Conservation (phyloP, 2,797 vertebrate genomes). For the Hirundo rustica region DNA sequence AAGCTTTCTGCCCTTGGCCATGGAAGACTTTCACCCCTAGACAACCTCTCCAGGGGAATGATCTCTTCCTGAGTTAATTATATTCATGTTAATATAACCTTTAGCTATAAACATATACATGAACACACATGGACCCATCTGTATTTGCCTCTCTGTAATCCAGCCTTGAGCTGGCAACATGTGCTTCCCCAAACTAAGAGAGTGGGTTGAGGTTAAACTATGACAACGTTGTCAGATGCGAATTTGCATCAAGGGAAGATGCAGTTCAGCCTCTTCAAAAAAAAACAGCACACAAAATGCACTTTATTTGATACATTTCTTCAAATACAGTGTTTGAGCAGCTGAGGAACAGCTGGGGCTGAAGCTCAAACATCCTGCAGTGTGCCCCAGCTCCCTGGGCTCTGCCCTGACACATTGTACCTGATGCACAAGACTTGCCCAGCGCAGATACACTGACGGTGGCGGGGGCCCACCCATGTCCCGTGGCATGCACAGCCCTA, state of each 20-base stretch:
- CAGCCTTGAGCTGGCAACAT: neutral
- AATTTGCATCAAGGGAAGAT: neutral
- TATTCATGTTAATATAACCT: neutral
- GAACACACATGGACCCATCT: neutral
- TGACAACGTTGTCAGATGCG: neutral
- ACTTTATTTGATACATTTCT: neutral
- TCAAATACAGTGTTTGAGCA: neutral
- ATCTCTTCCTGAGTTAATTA: neutral
- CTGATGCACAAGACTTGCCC: neutral
- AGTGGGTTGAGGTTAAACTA: neutral
- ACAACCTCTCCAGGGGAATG: neutral
- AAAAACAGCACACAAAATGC: neutral
- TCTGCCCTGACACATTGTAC: neutral
- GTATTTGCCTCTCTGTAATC: neutral
- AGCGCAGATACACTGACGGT: neutral
- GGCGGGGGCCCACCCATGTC: neutral
- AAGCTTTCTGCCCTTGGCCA: neutral
- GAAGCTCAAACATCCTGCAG: neutral
- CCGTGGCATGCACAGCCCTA: neutral
- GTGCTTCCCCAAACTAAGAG: neutral
- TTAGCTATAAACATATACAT: neutral
- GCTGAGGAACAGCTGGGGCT: neutral
- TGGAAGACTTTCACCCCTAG: neutral
- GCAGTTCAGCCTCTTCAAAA: neutral
- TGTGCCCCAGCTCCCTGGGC: neutral